Base-by-base conservation (phyloP, 2,113 vertebrate species). In the Gobiocypris rarus region DNA sequence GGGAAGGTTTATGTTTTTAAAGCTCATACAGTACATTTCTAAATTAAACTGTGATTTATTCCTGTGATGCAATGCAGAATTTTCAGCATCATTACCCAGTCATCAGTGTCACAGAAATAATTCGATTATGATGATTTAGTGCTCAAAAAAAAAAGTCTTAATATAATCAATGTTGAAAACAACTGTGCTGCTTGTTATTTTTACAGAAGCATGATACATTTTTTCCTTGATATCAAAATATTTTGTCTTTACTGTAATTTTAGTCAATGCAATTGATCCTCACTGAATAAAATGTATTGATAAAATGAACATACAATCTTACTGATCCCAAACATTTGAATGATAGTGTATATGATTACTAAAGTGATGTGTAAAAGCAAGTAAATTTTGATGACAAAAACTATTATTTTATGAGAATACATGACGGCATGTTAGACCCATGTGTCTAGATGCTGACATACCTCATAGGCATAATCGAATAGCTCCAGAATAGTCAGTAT, bases 381-480 rank as follows among this genome's bases (percentile, higher is more conserved):
- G 3, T 4, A 63, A 7, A 63, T 31, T 0, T 31, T 31, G 26
- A 1, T 3, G 28, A 34, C n/a, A 5, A 19, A 34, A 15, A 31
- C 8, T 34, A 9, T 17, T 4, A 65, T 19, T 19, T 67, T 1
- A 15, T 65, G 28, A 19, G 28, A 34, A 34, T 34, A 67, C 7
- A 34, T 34, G 17, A 67, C 8, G 8, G 28, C 2, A 43, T 71
- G 9, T 34, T 65, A 26, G 3, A 67, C 3, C 28, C 15, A 38
- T 43, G 1, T 54, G 4, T 24, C n/a, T 26, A 24, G 5, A 24
- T 13, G 43, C 48, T 38, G 73, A 83, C 95, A 94, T 89, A 98
- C 98, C 98, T 99, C 98, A 1, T 99, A 99, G 83, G 97, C 96
- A 67, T 98, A 99, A 89, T 99, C 98, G 80, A 99, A 98, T 88